Conservation (phyloP, 30 jellyfish, hydroid and myxozoan species). For the Hydractinia echinata region DNA sequence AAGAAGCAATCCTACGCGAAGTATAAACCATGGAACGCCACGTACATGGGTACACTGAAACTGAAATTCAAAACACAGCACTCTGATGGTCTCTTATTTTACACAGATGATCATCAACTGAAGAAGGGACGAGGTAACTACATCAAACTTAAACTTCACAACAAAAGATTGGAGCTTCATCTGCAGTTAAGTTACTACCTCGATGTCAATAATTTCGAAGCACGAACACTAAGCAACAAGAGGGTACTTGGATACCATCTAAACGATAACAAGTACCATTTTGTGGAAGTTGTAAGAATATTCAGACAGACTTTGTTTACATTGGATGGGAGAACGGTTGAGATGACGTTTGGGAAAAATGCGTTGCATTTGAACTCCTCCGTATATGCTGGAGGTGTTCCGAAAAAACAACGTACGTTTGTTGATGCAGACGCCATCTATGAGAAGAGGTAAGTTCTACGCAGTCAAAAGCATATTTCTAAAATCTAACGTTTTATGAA, state of each 20-base stretch:
- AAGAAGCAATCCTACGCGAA: constrained; percentile 20
- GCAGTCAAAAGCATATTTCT: no score
- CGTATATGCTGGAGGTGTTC: not conserved
- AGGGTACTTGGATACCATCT: not conserved
- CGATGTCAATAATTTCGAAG: not conserved
- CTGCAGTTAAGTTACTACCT: not conserved
- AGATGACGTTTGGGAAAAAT: not conserved
- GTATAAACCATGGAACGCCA: constrained; percentile 59
- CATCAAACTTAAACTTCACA: constrained; percentile 38
- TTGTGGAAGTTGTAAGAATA: not conserved
- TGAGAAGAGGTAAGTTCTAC: not conserved
- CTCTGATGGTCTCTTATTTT: constrained; percentile 49
- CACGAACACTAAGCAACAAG: not conserved
- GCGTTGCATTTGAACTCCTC: not conserved
- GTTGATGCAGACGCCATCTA: not conserved
- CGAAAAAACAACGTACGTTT: not conserved
- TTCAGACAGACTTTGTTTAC: not conserved
- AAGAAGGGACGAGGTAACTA: constrained; percentile 45
- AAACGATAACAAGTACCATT: not conserved
- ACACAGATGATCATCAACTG: constrained; percentile 47
- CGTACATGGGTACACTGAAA: constrained; percentile 49
- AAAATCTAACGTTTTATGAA: no score
- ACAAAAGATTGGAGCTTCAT: constrained; percentile 13
- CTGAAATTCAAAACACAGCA: constrained; percentile 53
- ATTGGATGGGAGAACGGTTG: not conserved